Evolutionary conservation across 2,113 vertebrate genomes (phyloP).

Genomic region (Hystrix cristata): DNA sequence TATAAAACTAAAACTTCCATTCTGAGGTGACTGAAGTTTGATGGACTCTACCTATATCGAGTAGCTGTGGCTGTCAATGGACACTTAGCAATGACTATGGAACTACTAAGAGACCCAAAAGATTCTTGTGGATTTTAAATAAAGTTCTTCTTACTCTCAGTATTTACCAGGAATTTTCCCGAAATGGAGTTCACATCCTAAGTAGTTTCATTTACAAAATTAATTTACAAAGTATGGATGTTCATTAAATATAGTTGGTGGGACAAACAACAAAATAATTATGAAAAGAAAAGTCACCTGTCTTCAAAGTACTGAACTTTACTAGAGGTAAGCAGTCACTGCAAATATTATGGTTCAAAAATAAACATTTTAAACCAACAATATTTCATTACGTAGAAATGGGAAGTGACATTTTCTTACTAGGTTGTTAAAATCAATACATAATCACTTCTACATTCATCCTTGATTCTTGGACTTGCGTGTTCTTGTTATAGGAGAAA

Average conservation of each 20-base stretch:
- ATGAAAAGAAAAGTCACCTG: not conserved
- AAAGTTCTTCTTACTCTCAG: not conserved
- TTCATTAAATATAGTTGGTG: not conserved
- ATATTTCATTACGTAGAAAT: not conserved
- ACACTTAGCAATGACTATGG: not conserved
- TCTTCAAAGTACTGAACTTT: not conserved
- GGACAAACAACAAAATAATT: not conserved
- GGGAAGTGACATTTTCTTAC: not conserved
- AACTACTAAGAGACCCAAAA: not conserved
- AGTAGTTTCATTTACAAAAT: not conserved
- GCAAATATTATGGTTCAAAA: conserved; percentile 13
- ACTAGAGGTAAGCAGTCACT: not conserved
- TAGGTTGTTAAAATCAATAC: not conserved
- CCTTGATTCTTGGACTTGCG: not conserved
- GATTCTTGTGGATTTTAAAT: not conserved
- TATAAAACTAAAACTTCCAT: not conserved
- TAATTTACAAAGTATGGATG: not conserved
- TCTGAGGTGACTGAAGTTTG: not conserved
- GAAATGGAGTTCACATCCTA: not conserved
- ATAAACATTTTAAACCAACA: not conserved
- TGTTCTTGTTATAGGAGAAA: not conserved
- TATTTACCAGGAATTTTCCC: not conserved
- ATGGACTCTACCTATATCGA: not conserved
- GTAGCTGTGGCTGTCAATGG: not conserved
- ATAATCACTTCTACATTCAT: not conserved